Evolutionary conservation across 2,797 vertebrate genomes (phyloP), one percentile per base, ranked within the genome.

Genomic region (Ciconia nigra): DNA sequence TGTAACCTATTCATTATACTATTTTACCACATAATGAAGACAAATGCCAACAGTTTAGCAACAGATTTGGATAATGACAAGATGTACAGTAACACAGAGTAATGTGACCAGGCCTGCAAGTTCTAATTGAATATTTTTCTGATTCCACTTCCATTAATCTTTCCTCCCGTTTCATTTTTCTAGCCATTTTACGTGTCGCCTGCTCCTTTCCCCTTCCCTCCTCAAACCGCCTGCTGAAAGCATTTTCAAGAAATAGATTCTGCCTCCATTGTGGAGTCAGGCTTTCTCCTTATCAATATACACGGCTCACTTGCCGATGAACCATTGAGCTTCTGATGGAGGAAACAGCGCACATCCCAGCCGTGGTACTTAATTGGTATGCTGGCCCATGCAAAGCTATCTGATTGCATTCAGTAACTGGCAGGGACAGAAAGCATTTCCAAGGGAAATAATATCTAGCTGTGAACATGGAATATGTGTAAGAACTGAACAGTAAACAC

Each of bases 101-200:
- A 98, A 98, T 97, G 98, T 93, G 94, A 89, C 94, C 87, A 96
- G 90, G 90, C 83, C 94, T 95, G 91, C 91, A 95, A 96, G 94
- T 98, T 96, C 97, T 98, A 98, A 98, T 98, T 98, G 97, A 98
- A 98, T 98, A 97, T 97, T 97, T 97, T 98, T 96, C 73, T 97
- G 87, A 96, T 97, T 85, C 71, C 54, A 13, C 81, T 88, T 96
- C 94, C 96, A 98, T 98, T 98, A 98, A 97, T 98, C 97, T 96
- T 97, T 97, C 90, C 81, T 96, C 90, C 62, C 12, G 47, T 39
- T 94, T 87, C 65, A 37, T 67, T 89, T 96, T 93, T 97, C 94
- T 33, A 70, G 80, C 54, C 77, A 74, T 96, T 97, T 95, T 67
- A 26, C 0, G 2, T 73, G 29, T 44, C 0, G 1, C 25, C 67